These are phyloP conservation scores for Lithophane socia DNA, from an alignment of 2,888 invertebrate species.

Conservation along the genomic window DNA sequence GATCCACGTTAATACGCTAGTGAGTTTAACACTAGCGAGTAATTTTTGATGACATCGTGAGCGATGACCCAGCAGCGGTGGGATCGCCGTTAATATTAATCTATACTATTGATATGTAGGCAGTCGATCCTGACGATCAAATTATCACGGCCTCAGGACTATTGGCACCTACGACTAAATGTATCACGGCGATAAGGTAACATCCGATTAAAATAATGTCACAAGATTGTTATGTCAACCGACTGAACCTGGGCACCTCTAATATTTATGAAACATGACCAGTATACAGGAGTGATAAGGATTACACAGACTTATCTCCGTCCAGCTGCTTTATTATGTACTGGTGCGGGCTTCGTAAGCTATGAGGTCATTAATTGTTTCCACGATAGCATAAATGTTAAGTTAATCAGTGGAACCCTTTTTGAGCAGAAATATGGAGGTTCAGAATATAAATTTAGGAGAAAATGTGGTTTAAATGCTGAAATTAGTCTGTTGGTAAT, in stretches of 20 bases:
- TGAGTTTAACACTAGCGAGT: too few species aligned
- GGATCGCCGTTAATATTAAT: not conserved
- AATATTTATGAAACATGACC: not conserved
- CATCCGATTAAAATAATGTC: not conserved
- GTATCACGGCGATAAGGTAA: not conserved
- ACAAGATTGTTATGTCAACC: not conserved
- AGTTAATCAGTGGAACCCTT: constrained; percentile 39
- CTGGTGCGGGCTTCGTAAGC: constrained; percentile 41
- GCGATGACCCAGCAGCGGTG: not conserved
- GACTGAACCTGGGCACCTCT: not conserved
- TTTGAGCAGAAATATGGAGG: constrained; percentile 27
- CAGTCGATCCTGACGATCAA: too few species aligned
- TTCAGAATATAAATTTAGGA: not conserved
- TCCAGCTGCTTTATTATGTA: constrained; percentile 69
- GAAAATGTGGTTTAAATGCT: not conserved
- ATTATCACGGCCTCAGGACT: not conserved
- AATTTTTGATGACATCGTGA: not conserved
- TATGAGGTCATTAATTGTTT: constrained; percentile 41
- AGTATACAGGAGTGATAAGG: constrained; percentile 41
- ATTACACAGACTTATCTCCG: constrained; percentile 68
- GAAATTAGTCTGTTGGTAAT: not conserved
- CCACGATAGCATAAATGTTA: constrained; percentile 9
- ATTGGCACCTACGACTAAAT: not conserved
- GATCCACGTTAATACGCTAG: too few species aligned
- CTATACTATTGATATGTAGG: too few species aligned